Conservation (phyloP, 2,888 invertebrate species). For the Steinernema scapterisci region DNA sequence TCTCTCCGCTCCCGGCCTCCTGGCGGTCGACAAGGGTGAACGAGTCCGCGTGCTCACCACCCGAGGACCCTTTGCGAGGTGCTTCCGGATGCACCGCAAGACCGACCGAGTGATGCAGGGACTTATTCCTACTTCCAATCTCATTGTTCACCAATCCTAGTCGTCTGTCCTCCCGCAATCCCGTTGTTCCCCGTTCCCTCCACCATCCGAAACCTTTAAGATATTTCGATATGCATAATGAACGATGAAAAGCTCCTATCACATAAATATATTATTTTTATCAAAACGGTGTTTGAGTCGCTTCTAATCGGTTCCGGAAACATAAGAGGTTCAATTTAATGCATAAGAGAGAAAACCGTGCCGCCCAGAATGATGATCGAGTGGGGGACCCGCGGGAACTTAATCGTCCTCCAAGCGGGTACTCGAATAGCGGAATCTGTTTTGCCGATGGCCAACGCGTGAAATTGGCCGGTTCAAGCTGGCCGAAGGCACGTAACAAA, state of each 20-base stretch:
- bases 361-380: not conserved
- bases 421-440: slow-evolving; percentile 3
- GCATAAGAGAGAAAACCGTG: not conserved
- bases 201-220: not conserved
- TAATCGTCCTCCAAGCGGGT: not conserved
- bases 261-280: slow-evolving; percentile 29
- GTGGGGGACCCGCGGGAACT: not conserved
- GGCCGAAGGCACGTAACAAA: not conserved
- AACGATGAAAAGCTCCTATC: slow-evolving; percentile 2
- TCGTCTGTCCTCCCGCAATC: not conserved
- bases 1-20: slow-evolving; percentile 27
- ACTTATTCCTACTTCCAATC: slow-evolving; percentile 22
- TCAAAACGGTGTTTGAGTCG: not conserved
- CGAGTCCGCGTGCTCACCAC: slow-evolving; percentile 52
- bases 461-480: not conserved
- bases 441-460: not conserved
- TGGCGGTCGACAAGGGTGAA: slow-evolving; percentile 47
- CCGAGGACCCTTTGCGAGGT: slow-evolving; percentile 42
- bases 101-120: slow-evolving; percentile 31
- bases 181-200: slow-evolving; percentile 3
- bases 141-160: slow-evolving; percentile 16
- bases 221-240: slow-evolving; percentile 27
- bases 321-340: not conserved
- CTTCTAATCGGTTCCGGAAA: not conserved
- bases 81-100: slow-evolving; percentile 26